Percentiles rank a stretch among this genome's conserved stretches.
Conservation (phyloP, 2,797 vertebrate genomes). For the Basileuterus tristriatus region DNA sequence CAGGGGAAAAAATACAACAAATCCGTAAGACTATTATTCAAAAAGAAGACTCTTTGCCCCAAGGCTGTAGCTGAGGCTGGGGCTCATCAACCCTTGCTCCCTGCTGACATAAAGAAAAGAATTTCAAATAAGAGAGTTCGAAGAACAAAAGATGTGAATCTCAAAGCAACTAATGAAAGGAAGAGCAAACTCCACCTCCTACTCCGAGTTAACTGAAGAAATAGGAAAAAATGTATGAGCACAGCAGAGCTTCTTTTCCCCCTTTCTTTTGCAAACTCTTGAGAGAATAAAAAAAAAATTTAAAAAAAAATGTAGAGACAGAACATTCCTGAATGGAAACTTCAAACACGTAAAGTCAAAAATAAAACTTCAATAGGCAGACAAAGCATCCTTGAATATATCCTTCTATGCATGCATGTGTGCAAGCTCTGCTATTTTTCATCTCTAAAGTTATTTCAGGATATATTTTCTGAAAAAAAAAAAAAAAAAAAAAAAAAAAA, state of each 20-base stretch:
- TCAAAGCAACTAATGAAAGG: slow-evolving; percentile 67
- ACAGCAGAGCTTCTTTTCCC: not conserved
- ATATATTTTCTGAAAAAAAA: not conserved
- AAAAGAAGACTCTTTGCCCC: slow-evolving; percentile 55
- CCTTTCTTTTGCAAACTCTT: not conserved
- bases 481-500: not conserved
- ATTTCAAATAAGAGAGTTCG: slow-evolving; percentile 28
- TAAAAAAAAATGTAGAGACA: not conserved
- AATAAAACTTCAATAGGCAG: slow-evolving; percentile 31
- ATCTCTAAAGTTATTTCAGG: not conserved
- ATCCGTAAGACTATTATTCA: slow-evolving; percentile 32
- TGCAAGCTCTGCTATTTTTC: not conserved
- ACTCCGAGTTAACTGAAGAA: slow-evolving; percentile 37
- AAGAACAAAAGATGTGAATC: slow-evolving; percentile 67
- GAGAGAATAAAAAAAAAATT: not conserved
- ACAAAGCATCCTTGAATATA: not conserved
- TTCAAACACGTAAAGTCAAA: slow-evolving; percentile 30
- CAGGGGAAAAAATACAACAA: not conserved
- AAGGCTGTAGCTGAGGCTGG: slow-evolving; percentile 36
- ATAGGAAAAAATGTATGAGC: not conserved
- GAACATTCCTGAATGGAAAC: not conserved
- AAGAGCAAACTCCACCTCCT: slow-evolving; percentile 14
- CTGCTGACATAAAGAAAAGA: slow-evolving; percentile 55
- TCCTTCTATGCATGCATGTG: not conserved
- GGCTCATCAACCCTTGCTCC: slow-evolving; percentile 49